These are phyloP conservation scores for Drosophila nannoptera DNA, from an alignment of 1,140 invertebrate genomes.

Conservation along the genomic window DNA sequence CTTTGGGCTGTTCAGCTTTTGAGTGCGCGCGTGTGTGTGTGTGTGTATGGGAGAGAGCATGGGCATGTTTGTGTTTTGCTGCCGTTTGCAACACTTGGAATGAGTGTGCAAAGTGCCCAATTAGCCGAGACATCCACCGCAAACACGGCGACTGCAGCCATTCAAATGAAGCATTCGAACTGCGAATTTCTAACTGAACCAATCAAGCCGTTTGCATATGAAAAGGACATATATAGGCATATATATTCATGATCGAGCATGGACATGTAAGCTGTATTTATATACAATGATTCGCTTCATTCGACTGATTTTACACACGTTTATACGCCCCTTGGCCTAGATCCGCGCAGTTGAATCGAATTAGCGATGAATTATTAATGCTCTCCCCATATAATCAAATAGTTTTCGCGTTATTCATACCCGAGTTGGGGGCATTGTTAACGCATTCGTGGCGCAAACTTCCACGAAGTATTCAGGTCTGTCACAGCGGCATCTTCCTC, in stretches of 20 bases:
- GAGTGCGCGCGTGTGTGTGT: no score
- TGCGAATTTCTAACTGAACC: no score
- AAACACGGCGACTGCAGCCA: background rate
- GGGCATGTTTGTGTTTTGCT: no score
- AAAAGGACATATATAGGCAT: no score
- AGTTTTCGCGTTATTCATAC: constrained; percentile 1
- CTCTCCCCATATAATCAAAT: background rate
- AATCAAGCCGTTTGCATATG: no score
- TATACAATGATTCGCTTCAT: background rate
- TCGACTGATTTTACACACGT: background rate
- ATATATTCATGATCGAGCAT: no score
- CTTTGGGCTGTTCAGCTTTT: constrained; percentile 32
- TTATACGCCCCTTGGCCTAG: background rate
- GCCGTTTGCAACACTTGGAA: constrained; percentile 1
- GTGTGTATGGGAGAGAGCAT: no score
- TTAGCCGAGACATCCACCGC: constrained; percentile 38
- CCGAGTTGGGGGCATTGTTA: background rate
- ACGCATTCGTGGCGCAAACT: background rate
- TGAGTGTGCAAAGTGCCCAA: constrained; percentile 5
- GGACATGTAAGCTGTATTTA: no score
- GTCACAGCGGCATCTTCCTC: background rate
- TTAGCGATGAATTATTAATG: background rate
- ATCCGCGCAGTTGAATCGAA: background rate
- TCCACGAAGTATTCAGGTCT: background rate
- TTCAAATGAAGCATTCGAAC: background rate